Evolutionary conservation across 2,797 vertebrate genomes (phyloP).

Genomic region (Podarcis siculus): DNA sequence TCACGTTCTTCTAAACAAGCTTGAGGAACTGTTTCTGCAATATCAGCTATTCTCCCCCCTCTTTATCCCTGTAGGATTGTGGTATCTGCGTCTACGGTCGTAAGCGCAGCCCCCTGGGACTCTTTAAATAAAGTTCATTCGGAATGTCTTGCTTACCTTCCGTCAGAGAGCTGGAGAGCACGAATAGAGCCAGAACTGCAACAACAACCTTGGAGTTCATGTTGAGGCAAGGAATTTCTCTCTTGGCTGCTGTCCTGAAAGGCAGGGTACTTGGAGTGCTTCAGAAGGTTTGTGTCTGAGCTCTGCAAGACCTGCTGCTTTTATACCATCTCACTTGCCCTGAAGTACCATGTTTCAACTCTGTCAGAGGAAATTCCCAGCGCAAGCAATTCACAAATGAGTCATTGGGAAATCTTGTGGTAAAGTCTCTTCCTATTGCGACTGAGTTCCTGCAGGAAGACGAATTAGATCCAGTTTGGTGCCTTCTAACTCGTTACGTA

Average conservation of each 20-base stretch:
- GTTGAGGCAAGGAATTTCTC: neutral
- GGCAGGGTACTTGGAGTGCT: neutral
- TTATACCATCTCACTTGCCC: neutral
- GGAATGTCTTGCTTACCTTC: conserved; percentile 45
- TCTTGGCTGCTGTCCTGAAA: neutral
- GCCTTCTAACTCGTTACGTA: neutral
- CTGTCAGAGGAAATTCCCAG: conserved; percentile 27
- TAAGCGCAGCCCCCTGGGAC: neutral
- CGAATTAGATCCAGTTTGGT: rapidly evolving
- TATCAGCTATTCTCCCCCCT: no score
- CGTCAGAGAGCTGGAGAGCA: neutral
- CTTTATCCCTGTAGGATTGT: neutral
- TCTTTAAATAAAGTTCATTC: neutral
- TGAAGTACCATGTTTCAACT: neutral
- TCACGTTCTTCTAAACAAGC: no score
- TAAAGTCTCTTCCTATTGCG: neutral
- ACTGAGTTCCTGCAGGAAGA: no score
- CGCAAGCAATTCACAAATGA: conserved; percentile 2
- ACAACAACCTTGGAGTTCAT: conserved; percentile 11
- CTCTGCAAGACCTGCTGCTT: neutral
- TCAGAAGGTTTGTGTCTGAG: neutral
- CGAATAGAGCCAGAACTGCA: conserved; percentile 10
- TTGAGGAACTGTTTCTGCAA: no score
- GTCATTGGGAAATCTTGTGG: conserved; percentile 13
- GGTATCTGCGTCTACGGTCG: neutral